Evolutionary conservation across 2,113 vertebrate species (phyloP).

Genomic region (Pedetes capensis): DNA sequence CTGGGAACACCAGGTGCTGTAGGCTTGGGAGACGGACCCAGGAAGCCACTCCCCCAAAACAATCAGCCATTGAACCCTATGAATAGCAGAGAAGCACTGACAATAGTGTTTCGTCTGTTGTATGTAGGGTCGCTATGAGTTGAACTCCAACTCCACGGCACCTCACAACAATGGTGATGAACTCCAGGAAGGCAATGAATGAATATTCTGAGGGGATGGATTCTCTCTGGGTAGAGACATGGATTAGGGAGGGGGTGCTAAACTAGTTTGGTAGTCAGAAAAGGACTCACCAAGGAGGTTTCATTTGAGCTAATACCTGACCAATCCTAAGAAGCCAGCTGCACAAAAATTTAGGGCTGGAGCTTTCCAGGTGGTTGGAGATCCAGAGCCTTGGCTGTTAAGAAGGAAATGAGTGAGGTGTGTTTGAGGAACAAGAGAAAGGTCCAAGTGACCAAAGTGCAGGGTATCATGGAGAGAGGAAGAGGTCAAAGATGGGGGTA

Average conservation of each 20-base stretch:
- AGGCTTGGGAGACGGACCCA: too few species aligned
- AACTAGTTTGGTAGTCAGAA: background rate
- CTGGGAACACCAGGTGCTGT: too few species aligned
- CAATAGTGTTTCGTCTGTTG: too few species aligned
- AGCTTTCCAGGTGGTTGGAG: background rate
- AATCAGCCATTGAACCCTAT: too few species aligned
- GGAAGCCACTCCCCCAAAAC: too few species aligned
- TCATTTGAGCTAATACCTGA: background rate
- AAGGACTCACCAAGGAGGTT: background rate
- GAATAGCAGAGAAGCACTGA: too few species aligned
- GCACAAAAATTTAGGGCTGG: background rate
- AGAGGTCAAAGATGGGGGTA: constrained; percentile 70
- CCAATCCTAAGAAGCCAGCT: background rate
- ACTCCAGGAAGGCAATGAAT: background rate
- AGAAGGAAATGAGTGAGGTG: background rate
- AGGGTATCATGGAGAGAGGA: constrained; percentile 37
- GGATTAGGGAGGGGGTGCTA: background rate
- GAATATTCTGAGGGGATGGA: background rate
- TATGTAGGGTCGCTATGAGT: too few species aligned
- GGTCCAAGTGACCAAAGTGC: background rate
- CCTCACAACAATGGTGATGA: background rate
- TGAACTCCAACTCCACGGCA: too few species aligned
- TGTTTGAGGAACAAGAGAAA: background rate
- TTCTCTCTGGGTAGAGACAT: background rate
- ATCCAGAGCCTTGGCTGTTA: background rate